These are phyloP conservation scores for Sclerurus mexicanus DNA, from an alignment of 2,113 vertebrate genomes.

Conservation along the genomic window DNA sequence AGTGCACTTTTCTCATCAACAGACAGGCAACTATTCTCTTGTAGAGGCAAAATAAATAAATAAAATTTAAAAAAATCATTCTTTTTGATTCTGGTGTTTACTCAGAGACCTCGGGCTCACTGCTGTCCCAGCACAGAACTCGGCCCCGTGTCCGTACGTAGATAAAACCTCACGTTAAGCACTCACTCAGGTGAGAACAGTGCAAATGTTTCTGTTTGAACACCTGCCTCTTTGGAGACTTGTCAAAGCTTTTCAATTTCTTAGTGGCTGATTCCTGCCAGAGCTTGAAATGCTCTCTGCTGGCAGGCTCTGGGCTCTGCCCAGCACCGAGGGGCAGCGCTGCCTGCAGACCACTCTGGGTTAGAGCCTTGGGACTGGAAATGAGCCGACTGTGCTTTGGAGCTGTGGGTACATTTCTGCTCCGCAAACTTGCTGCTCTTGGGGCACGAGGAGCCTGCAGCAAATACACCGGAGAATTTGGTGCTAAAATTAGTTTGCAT, in stretches of 20 bases:
- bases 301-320: background rate
- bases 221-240: conserved; percentile 38
- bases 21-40: background rate
- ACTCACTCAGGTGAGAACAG: background rate
- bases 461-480: background rate
- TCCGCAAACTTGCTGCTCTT: background rate
- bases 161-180: background rate
- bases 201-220: background rate
- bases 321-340: background rate
- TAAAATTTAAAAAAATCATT: rapidly evolving
- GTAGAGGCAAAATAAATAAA: background rate
- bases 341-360: background rate
- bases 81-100: background rate
- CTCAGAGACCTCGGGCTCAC: background rate
- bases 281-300: background rate
- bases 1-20: background rate
- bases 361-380: background rate
- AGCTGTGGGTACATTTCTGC: background rate
- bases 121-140: background rate
- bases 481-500: background rate
- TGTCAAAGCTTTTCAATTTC: conserved; percentile 42
- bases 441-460: background rate
- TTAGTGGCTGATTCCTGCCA: background rate
- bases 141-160: background rate
- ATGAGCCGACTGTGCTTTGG: background rate